These are phyloP conservation scores for Parnassius orleans DNA, from an alignment of 2,888 invertebrate genomes.

Conservation along the genomic window DNA sequence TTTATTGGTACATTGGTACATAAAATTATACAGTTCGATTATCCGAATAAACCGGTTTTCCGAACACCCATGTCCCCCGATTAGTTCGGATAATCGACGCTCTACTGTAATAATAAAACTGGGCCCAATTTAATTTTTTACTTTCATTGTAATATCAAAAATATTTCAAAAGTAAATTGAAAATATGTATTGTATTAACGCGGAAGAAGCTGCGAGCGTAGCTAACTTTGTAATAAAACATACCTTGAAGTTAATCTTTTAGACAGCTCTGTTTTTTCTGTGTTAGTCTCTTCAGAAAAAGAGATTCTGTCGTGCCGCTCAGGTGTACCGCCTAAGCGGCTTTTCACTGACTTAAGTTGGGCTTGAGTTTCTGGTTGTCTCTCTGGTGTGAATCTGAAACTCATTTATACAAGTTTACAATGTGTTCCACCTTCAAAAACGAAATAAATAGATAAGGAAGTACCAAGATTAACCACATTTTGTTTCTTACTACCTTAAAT, in stretches of 20 bases:
- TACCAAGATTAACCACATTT: conserved; percentile 28
- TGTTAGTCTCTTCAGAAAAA: conserved; percentile 41
- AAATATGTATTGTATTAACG: too few relatives aligned
- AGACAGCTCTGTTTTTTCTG: conserved; percentile 46
- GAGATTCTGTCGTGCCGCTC: conserved; percentile 38
- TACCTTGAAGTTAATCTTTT: conserved; percentile 62
- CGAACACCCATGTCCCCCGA: too few relatives aligned
- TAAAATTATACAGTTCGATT: too few relatives aligned
- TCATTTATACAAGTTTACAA: conserved; percentile 9
- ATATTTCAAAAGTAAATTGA: too few relatives aligned
- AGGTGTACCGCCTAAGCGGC: conserved; percentile 29
- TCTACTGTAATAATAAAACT: too few relatives aligned
- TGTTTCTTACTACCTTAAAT: conserved; percentile 60
- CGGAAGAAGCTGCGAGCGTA: too few relatives aligned
- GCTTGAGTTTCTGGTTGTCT: conserved; percentile 51
- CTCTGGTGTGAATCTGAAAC: conserved; percentile 69
- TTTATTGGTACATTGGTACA: too few relatives aligned
- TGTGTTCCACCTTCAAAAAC: conserved; percentile 23
- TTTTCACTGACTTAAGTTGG: conserved; percentile 48
- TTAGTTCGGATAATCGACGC: too few relatives aligned
- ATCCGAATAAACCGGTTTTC: too few relatives aligned
- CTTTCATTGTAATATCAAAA: too few relatives aligned
- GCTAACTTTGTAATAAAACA: conserved; percentile 17
- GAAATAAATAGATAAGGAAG: conserved; percentile 27
- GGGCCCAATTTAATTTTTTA: too few relatives aligned